phyloP scores from a whole-genome alignment of 1,140 invertebrate species.

The Euura saliciscinereae region DNA sequence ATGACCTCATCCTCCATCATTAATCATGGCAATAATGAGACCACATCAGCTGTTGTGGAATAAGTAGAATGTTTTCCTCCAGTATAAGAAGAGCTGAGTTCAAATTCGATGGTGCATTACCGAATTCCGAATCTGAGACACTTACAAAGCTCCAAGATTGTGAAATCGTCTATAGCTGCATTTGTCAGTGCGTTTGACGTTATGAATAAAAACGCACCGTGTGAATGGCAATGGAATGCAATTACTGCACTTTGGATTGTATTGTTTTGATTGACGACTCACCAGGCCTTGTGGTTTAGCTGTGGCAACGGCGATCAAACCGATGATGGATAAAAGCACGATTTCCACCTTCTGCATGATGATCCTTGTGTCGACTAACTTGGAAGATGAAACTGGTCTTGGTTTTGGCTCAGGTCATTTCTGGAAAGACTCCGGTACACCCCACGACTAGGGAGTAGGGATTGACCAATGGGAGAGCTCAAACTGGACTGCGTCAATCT shows the following conservation, averaged over 20 bases:
- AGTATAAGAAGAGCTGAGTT: too few relatives aligned
- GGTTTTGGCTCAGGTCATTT: not conserved
- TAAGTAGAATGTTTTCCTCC: too few relatives aligned
- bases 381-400: not conserved
- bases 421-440: not conserved
- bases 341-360: not conserved
- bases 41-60: too few relatives aligned
- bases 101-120: too few relatives aligned
- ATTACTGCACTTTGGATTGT: not conserved
- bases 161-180: too few relatives aligned
- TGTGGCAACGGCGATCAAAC: not conserved
- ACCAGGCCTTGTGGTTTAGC: not conserved
- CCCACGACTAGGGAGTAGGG: not conserved
- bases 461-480: slow-evolving; percentile 3
- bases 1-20: too few relatives aligned
- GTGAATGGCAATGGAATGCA: too few relatives aligned
- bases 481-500: not conserved
- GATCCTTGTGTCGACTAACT: not conserved
- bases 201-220: too few relatives aligned
- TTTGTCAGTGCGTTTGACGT: too few relatives aligned
- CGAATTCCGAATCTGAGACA: too few relatives aligned
- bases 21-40: too few relatives aligned
- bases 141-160: too few relatives aligned
- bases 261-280: not conserved
- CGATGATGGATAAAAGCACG: slow-evolving; percentile 1